Base-by-base conservation (phyloP, 2,888 invertebrate genomes). In the Myopa tessellatipennis region DNA sequence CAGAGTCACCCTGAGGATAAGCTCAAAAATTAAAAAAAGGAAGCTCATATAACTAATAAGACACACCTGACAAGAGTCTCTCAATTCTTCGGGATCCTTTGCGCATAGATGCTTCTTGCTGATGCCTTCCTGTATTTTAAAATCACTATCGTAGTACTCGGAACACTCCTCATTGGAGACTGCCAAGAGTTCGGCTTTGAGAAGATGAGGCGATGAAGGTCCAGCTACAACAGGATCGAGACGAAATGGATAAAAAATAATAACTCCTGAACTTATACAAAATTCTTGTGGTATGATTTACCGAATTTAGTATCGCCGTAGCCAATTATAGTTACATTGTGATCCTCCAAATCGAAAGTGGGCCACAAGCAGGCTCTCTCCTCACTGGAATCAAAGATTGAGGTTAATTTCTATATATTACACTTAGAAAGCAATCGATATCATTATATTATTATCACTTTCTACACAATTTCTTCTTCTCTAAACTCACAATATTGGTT, bases 131-230 rank as follows among this genome's bases (percentile, higher is more conserved):
- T 50, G 60, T 63, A 77, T 36, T 10, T 55, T 40, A 7, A n/a
- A 14, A 16, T 79, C 82, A 4, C 12, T 6, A 50, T 67, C 34
- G 14, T 79, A 73, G 38, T 72, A 69, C 4, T 40, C 77, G 58
- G 45, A 63, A 77, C 65, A 79, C 26, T 68, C 67, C 8, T 34
- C 36, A 55, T 77, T 80, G 16, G 80, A 74, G 58, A 74, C 71
- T 6, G 74, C 79, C 68, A 14, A 4, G 34, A 86, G 78, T 14
- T 77, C 75, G 2, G 86, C 86, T 82, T 85, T 86, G 68, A 85
- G 82, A 65, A 87, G 77, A 40, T 82, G 80, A 55, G 83, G 81
- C 50, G 85, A 84, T 36, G 80, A 40, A 14, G 63, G n/a, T n/a
- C 78, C 75, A 45, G 69, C 75, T 75, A 26, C 26, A 26, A 26